Percentiles rank a stretch among this genome's conserved stretches.
phyloP scores from a whole-genome alignment of 2,888 invertebrate species.

The Tipula helvola region DNA sequence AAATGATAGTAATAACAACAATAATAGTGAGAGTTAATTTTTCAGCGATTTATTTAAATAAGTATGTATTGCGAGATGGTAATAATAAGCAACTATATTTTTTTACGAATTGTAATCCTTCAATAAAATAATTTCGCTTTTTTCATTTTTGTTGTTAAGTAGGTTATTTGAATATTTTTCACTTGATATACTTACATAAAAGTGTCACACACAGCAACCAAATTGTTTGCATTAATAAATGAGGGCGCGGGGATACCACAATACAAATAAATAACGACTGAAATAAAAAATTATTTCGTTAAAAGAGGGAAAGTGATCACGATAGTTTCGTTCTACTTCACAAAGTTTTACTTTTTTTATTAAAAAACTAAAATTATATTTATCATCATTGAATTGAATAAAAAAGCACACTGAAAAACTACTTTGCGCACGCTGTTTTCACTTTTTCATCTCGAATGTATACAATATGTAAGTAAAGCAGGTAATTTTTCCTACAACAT shows the following conservation, averaged over 20 bases:
- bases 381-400: conserved; percentile 4
- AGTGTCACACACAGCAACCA: not conserved
- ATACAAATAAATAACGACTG: not conserved
- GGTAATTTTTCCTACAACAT: not conserved
- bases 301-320: not conserved
- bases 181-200: not conserved
- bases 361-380: not conserved
- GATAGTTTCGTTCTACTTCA: not conserved
- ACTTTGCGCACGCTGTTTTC: not conserved
- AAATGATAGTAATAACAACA: not conserved
- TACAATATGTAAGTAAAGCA: not conserved
- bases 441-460: not conserved
- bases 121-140: not conserved
- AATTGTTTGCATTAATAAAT: not conserved
- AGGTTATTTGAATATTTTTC: not conserved
- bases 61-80: not conserved
- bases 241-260: not conserved
- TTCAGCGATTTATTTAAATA: not conserved
- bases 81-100: not conserved
- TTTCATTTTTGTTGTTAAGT: not conserved
- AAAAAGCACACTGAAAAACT: not conserved
- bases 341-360: not conserved
- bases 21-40: not conserved
- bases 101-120: not conserved
- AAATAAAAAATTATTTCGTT: not conserved